phyloP scores from a whole-genome alignment of 1,140 invertebrate genomes.

The Acromyrmex heyeri region DNA sequence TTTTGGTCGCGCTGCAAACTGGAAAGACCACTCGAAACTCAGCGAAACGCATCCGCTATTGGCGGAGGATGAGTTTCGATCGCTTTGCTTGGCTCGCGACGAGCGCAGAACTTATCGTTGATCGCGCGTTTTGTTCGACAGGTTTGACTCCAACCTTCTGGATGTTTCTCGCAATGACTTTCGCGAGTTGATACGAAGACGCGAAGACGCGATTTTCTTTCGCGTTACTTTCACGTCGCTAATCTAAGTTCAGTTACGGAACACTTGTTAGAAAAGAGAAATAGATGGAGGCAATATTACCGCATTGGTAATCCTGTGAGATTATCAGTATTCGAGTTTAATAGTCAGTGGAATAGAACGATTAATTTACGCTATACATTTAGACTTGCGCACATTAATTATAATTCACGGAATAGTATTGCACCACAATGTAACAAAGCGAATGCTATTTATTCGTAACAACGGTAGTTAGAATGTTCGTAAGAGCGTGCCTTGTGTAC shows the following conservation, averaged over 20 bases:
- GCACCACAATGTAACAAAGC: neutral
- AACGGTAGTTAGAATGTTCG: neutral
- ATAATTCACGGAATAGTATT: neutral
- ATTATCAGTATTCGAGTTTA: neutral
- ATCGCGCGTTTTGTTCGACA: neutral
- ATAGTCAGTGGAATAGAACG: neutral
- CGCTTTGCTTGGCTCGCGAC: conserved; percentile 18
- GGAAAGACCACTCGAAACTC: conserved; percentile 66
- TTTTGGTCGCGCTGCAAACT: conserved; percentile 62
- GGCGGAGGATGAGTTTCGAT: conserved; percentile 10
- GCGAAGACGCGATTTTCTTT: neutral
- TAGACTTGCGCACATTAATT: neutral
- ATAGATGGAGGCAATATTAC: neutral
- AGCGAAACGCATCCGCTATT: conserved; percentile 36
- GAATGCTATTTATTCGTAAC: conserved; percentile 12
- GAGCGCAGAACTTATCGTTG: neutral
- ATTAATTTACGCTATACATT: neutral
- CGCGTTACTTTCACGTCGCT: neutral
- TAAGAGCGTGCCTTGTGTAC: neutral
- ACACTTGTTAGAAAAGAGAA: neutral
- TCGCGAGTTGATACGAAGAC: neutral
- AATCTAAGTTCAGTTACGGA: neutral
- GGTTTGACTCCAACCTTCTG: neutral
- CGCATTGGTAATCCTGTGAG: neutral
- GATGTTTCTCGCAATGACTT: neutral